phyloP scores from a whole-genome alignment of 1,140 invertebrate species.

The Diploscapter pachys region DNA sequence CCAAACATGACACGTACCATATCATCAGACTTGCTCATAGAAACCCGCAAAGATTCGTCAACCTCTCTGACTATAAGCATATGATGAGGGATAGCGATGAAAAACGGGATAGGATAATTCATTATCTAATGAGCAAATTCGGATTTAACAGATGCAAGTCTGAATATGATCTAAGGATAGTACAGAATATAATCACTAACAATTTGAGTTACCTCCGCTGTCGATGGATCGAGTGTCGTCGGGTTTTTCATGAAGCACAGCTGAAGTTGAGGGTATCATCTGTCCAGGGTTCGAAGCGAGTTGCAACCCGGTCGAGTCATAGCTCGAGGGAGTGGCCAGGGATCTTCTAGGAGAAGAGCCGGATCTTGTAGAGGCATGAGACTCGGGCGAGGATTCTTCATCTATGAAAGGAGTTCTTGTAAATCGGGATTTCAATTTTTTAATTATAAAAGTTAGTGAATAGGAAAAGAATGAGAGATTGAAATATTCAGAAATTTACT shows the following conservation, averaged over 20 bases:
- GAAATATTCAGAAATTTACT: constrained; percentile 3
- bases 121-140: background rate
- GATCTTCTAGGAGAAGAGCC: constrained; percentile 53
- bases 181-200: background rate
- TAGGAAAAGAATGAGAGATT: constrained; percentile 2
- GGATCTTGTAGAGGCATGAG: constrained; percentile 52
- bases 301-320: constrained; percentile 23
- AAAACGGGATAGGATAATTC: too few species aligned
- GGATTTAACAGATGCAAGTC: background rate
- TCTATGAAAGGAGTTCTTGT: constrained; percentile 8
- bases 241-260: background rate
- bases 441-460: background rate
- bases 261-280: background rate
- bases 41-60: too few species aligned
- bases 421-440: background rate
- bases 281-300: background rate
- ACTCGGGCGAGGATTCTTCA: constrained; percentile 42
- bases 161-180: constrained; percentile 2
- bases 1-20: too few species aligned
- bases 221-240: constrained; percentile 30
- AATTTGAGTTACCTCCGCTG: constrained; percentile 29
- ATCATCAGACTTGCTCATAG: too few species aligned
- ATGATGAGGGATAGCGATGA: too few species aligned
- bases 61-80: too few species aligned
- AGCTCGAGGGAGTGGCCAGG: constrained; percentile 56